Conservation (phyloP, 1,140 invertebrate species). For the Panulirus ornatus region DNA sequence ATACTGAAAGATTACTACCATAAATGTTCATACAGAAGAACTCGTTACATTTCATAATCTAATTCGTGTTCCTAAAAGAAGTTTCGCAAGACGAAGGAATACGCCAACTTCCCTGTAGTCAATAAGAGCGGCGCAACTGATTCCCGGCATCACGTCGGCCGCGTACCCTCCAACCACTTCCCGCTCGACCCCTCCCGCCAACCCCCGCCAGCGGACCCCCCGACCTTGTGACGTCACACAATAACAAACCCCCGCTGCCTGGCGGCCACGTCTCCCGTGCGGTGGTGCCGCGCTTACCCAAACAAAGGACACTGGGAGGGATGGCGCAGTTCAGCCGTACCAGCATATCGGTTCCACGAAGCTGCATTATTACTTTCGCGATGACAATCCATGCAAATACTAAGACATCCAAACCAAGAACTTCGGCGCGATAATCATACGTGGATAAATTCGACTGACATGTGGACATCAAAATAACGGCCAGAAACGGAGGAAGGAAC, state of each 20-base stretch:
- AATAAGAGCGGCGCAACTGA: background rate
- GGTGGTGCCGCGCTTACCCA: conserved; percentile 54
- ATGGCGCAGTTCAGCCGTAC: background rate
- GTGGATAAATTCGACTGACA: no score
- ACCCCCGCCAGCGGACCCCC: conserved; percentile 49
- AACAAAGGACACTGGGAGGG: conserved; percentile 46
- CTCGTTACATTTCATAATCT: no score
- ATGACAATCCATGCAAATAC: background rate
- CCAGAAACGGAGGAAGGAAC: background rate
- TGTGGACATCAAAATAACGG: background rate
- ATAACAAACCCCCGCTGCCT: conserved; percentile 60
- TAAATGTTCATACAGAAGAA: no score
- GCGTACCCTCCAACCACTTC: background rate
- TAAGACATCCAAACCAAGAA: background rate
- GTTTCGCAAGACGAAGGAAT: background rate
- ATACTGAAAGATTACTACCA: no score
- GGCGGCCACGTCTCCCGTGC: background rate
- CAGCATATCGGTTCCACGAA: background rate
- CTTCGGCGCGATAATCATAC: background rate
- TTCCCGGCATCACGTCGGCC: background rate
- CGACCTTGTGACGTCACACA: conserved; percentile 71
- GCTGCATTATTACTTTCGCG: background rate
- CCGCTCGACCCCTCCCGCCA: conserved; percentile 3
- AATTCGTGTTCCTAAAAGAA: no score
- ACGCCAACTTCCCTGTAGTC: background rate